Base-by-base conservation (phyloP, 2,888 invertebrate species). In the Camponotus fellah region DNA sequence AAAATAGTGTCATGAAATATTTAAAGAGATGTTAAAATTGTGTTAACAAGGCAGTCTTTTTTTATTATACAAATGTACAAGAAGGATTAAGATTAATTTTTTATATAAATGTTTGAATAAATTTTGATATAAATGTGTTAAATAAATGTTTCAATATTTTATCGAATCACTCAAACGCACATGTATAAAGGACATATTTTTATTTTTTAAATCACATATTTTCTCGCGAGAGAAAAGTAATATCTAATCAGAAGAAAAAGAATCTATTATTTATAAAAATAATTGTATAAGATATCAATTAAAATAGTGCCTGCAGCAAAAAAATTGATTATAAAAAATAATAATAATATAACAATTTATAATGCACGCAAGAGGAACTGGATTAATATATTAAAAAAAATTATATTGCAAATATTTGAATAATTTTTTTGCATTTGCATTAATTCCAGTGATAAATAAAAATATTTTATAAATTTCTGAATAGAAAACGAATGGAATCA, bases 401-500 rank as follows among this genome's bases (percentile, higher is more conserved):
- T 40, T n/a, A 8, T 46, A 34, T 46, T 43, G n/a, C 17, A n/a
- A 60, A n/a, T n/a, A 74, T 43, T 74, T 0, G 2, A 1, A 71
- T 21, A 58, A 0, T 43, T 74, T 74, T 26, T 26, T 26, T 26
- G 2, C 26, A 26, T 26, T 74, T 12, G 3, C 17, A 46, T n/a
- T 62, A 37, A 62, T 46, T 34, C n/a, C 3, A 8, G 6, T 32
- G n/a, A 60, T 2, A 3, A 56, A 0, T 8, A 46, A 71, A n/a
- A 75, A 62, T 74, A 8, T n/a, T 74, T 46, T 34, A 75, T 46
- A 37, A 76, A 65, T 76, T 65, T 12, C 37, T 53, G 12, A 49
- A 26, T 21, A 76, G 12, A 26, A 76, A 46, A 53, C 12, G 17
- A 65, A 65, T 10, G 26, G 26, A 65, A 65, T 76, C 53, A 21